phyloP scores from a whole-genome alignment of 2,797 vertebrate species.

The Periophthalmus magnuspinnatus region DNA sequence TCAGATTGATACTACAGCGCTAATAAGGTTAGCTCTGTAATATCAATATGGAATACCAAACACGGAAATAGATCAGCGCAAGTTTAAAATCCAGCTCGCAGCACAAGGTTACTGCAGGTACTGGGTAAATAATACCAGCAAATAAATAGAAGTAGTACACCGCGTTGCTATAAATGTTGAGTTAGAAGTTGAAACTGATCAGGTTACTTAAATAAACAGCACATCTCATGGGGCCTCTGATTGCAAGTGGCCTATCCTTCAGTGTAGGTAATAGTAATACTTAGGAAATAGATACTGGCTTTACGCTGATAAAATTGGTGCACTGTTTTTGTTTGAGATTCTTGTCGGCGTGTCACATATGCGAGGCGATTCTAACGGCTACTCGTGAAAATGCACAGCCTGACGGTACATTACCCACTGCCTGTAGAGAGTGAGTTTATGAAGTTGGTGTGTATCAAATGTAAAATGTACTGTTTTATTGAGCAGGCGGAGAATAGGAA shows the following conservation, averaged over 20 bases:
- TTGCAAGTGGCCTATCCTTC: constrained; percentile 19
- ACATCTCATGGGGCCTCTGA: background rate
- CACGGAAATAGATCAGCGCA: no score
- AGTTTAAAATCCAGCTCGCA: no score
- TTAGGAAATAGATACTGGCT: constrained; percentile 14
- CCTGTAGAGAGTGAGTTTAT: background rate
- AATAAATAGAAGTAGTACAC: background rate
- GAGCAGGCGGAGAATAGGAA: background rate
- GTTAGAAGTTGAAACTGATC: background rate
- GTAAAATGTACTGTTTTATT: constrained; percentile 7
- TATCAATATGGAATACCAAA: no score
- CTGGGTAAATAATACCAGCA: background rate
- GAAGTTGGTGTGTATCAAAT: constrained; percentile 1
- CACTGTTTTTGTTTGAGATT: constrained; percentile 12
- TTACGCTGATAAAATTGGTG: constrained; percentile 38
- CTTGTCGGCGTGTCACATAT: background rate
- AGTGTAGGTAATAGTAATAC: constrained; percentile 30
- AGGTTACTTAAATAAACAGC: background rate
- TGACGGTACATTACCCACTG: background rate
- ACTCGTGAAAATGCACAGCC: background rate
- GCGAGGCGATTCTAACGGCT: background rate
- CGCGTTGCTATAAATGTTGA: background rate
- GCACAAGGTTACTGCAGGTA: background rate
- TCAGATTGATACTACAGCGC: no score
- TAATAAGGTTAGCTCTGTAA: no score